phyloP scores from a whole-genome alignment of 2,113 vertebrate genomes.

The Erythrolamprus reginae region DNA sequence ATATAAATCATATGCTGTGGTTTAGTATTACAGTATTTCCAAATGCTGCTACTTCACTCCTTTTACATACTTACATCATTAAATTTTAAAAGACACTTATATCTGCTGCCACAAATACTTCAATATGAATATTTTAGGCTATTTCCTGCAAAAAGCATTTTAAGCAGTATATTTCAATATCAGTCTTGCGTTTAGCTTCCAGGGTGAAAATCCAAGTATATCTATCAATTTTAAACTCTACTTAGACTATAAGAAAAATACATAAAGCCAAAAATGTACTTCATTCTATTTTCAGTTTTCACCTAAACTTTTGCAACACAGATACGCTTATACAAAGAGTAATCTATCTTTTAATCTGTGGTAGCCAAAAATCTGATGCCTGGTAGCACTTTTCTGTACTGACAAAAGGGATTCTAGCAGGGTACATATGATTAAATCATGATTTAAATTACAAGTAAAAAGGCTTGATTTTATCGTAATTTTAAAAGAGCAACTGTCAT shows the following conservation, averaged over 20 bases:
- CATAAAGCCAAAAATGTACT: neutral
- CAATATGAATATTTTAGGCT: neutral
- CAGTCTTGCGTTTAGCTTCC: neutral
- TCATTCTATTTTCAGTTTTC: neutral
- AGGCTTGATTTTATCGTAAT: too few species aligned
- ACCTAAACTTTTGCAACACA: neutral
- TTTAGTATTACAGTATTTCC: neutral
- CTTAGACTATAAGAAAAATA: neutral
- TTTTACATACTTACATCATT: conserved; percentile 1
- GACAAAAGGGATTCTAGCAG: neutral
- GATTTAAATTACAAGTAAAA: too few species aligned
- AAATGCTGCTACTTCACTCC: neutral
- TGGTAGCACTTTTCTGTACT: neutral
- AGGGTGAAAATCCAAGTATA: conserved; percentile 13
- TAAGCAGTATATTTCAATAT: neutral
- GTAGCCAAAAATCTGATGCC: neutral
- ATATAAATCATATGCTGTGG: neutral
- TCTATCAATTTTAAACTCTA: neutral
- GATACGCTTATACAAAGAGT: neutral
- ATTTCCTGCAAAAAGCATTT: neutral
- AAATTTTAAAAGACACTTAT: neutral
- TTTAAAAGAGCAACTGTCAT: too few species aligned
- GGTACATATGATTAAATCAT: too few species aligned
- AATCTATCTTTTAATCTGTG: neutral
- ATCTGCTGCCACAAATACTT: neutral